Base-by-base conservation (phyloP, 1,140 invertebrate species). In the Drosophila auraria region DNA sequence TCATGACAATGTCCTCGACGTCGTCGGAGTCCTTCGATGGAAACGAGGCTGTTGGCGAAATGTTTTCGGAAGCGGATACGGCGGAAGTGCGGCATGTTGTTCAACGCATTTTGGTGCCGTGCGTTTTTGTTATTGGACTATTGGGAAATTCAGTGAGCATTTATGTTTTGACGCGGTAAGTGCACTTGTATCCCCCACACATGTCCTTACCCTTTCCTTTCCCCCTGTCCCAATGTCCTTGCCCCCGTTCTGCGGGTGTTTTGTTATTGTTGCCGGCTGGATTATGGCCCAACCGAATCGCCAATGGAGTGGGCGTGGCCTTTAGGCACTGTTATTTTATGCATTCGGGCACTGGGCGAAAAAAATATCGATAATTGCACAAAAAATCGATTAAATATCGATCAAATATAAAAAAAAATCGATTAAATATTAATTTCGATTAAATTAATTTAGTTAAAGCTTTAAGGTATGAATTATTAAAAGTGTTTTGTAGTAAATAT, bases 121-220 rank as follows among this genome's bases (percentile, higher is more conserved):
- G 96, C 36, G 94, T 96, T 57, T 94, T 96, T 78, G 92, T 94
- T 68, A 93, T 96, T 61, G 96, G 96, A 56, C 94, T 96, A 44
- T 91, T 96, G 64, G 96, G 96, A 36, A 97, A 97, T 90, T 93
- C 95, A 40, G 93, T 96, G 40, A 96, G 96, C 42, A 95, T 97
- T 61, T 94, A 96, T 78, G 96, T 97, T 59, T 94, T 97, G 62
- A 97, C 96, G 71, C 94, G 96, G 94, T 94, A 87, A 92, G 91
- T 91, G 66, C 76, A 89, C 84, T 89, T 89, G 73, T 82, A 75
- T 82, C 45, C 75, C 45, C 36, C 63, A 65, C 63, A 65, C 63
- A 65, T 38, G 40, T 53, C 47, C 27, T 4, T 25, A 25, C 14
- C 45, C 5, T 6, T 14, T 14, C 30, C 33, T 11, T 63, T 20